phyloP scores from a whole-genome alignment of 2,113 vertebrate species.

The Hippocampus guttulatus region DNA sequence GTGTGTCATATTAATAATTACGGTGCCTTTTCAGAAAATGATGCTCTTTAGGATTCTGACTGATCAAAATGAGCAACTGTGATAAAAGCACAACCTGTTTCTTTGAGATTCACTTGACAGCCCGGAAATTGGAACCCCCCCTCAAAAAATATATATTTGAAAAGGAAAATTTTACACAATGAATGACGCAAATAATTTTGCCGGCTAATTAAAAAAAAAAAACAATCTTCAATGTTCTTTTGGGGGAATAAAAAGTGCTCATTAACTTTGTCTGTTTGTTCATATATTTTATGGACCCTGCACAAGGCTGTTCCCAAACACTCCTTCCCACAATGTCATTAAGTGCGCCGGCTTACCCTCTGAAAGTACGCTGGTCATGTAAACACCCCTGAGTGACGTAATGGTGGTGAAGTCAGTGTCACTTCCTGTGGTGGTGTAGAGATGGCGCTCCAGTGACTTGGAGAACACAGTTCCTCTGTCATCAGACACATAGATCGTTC shows the following conservation, averaged over 20 bases:
- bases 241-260: no score
- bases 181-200: not conserved
- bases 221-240: not conserved
- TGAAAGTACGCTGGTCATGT: constrained; percentile 84
- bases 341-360: constrained; percentile 69
- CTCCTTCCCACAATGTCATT: not conserved
- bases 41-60: not conserved
- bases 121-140: no score
- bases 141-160: no score
- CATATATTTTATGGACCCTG: not conserved
- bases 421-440: constrained; percentile 83
- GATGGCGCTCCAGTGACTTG: constrained; percentile 87
- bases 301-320: not conserved
- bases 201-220: not conserved
- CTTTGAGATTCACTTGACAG: no score
- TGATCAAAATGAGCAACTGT: not conserved
- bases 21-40: not conserved
- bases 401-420: constrained; percentile 91
- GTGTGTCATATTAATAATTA: not conserved
- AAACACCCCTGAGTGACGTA: constrained; percentile 86
- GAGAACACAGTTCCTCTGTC: constrained; percentile 90
- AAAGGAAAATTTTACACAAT: no score
- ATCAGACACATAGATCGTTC: constrained; percentile 90
- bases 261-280: not conserved
- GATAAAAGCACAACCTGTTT: no score